Evolutionary conservation across 2,113 vertebrate species (phyloP).

Genomic region (Cygnus buccinator): DNA sequence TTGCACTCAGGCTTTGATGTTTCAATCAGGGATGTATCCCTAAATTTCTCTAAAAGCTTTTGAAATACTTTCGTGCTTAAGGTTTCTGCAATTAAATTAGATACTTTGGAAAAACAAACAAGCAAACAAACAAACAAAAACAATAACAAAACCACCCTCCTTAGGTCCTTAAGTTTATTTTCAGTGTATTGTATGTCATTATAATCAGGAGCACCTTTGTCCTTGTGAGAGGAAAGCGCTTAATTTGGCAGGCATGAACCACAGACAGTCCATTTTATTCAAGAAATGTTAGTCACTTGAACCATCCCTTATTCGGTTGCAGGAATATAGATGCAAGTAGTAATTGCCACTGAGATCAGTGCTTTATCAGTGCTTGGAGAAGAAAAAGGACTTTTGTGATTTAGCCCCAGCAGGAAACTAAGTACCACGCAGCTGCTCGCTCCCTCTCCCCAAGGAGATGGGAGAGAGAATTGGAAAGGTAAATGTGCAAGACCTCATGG

Average conservation of each 20-base stretch:
- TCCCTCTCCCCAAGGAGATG: too few species aligned
- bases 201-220: neutral
- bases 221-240: neutral
- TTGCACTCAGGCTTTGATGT: neutral
- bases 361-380: neutral
- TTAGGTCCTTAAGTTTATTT: neutral
- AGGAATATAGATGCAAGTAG: neutral
- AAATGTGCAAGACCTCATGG: too few species aligned
- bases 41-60: neutral
- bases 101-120: neutral
- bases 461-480: too few species aligned
- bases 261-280: neutral
- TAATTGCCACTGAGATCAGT: neutral
- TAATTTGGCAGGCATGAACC: neutral
- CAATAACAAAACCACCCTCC: accelerated
- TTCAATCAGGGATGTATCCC: neutral
- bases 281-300: neutral
- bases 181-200: neutral
- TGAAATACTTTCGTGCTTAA: neutral
- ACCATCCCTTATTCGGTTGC: neutral
- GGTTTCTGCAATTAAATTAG: neutral
- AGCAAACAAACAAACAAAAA: too few species aligned
- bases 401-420: too few species aligned
- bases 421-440: too few species aligned
- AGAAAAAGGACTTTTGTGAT: neutral